Percentiles rank a stretch among this genome's conserved stretches.
Conservation (phyloP, 2,797 vertebrate species). For the Emydoidea blandingii region DNA sequence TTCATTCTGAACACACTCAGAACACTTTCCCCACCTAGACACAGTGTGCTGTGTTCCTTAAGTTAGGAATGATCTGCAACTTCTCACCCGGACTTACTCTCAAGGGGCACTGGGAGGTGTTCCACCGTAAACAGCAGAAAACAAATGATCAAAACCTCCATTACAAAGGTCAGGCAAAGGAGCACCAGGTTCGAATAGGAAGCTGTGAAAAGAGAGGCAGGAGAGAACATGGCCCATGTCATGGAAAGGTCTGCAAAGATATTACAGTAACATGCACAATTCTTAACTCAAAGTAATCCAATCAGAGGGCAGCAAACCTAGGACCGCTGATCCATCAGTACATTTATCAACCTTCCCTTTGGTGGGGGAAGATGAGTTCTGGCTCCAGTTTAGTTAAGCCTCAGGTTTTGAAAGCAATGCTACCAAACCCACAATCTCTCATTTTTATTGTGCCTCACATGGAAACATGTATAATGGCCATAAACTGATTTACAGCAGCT, state of each 20-base stretch:
- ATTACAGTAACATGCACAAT: neutral
- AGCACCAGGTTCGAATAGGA: conserved; percentile 85
- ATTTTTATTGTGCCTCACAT: conserved; percentile 47
- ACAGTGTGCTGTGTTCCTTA: rapidly evolving
- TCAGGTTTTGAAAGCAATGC: neutral
- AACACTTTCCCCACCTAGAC: neutral
- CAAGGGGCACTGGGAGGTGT: conserved; percentile 84
- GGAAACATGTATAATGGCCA: conserved; percentile 57
- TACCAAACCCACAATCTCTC: conserved; percentile 52
- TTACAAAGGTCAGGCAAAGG: conserved; percentile 81
- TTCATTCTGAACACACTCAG: neutral
- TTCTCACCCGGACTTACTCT: conserved; percentile 81
- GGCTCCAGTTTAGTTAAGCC: neutral
- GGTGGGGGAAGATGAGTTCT: neutral
- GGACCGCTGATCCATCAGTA: neutral
- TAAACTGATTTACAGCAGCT: conserved; percentile 62
- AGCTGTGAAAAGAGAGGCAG: conserved; percentile 78
- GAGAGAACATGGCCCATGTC: neutral
- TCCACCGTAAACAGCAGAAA: conserved; percentile 88
- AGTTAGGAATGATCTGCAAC: neutral
- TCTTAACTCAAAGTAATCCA: neutral
- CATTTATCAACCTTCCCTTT: neutral
- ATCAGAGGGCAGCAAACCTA: neutral
- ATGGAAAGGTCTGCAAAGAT: neutral
- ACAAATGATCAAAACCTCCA: conserved; percentile 88